These are phyloP conservation scores for Microplitis demolitor DNA, from an alignment of 1,140 invertebrate species.

Conservation along the genomic window DNA sequence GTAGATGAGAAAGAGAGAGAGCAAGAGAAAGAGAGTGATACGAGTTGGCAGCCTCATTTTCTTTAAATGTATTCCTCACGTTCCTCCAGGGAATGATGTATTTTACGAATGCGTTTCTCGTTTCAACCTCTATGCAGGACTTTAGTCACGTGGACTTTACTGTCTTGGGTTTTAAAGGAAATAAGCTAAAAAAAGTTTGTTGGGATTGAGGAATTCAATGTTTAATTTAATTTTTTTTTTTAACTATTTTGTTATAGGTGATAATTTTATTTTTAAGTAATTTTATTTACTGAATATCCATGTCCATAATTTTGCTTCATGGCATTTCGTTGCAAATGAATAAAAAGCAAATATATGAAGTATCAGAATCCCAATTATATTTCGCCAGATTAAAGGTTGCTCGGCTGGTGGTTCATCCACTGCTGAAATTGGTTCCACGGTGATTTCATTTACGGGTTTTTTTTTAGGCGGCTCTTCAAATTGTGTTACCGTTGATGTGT, in stretches of 20 bases:
- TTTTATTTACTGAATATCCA: conserved; percentile 52
- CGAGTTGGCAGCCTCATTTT: conserved; percentile 27
- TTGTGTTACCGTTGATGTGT: conserved; percentile 46
- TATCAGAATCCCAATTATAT: conserved; percentile 45
- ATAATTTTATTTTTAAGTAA: no score
- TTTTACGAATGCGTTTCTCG: conserved; percentile 26
- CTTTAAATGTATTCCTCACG: conserved; percentile 32
- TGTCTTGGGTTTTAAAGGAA: background rate
- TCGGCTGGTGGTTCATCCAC: conserved; percentile 23
- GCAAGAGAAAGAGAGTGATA: background rate
- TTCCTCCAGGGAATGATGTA: conserved; percentile 26
- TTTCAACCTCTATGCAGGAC: conserved; percentile 1
- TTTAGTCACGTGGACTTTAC: background rate
- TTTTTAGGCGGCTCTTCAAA: conserved; percentile 38
- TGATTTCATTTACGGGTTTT: conserved; percentile 11
- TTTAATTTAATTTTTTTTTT: background rate
- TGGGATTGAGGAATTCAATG: background rate
- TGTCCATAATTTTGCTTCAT: conserved; percentile 44
- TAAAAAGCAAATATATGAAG: conserved; percentile 47
- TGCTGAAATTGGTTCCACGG: conserved; percentile 28
- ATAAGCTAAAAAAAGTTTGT: background rate
- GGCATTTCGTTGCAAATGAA: conserved; percentile 34
- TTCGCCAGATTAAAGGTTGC: conserved; percentile 52
- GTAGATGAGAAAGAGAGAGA: background rate
- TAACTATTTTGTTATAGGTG: no score